Conservation (phyloP, 1,140 invertebrate genomes). For the Drosophila lacertosa region DNA sequence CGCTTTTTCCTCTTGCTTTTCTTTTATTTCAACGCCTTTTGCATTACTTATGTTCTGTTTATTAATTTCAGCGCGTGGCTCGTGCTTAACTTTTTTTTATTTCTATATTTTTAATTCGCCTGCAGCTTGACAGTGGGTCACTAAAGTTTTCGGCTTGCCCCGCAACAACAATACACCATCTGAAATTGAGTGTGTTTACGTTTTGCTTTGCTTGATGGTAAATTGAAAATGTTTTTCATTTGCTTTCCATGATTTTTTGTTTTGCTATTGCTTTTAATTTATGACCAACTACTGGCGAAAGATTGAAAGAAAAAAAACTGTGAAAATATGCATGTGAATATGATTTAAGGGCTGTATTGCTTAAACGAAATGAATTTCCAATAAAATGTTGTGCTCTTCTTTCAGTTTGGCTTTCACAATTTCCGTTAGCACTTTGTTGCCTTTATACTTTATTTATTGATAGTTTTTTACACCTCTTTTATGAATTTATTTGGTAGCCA, state of each 20-base stretch:
- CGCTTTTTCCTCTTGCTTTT: constrained; percentile 4
- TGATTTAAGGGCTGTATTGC: constrained; percentile 18
- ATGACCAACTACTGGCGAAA: constrained; percentile 14
- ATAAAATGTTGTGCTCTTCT: neutral
- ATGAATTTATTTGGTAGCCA: too few relatives aligned
- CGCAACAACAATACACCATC: constrained; percentile 3
- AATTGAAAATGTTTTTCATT: constrained; percentile 25
- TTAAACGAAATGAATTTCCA: neutral
- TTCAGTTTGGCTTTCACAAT: neutral
- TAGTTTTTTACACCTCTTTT: too few relatives aligned
- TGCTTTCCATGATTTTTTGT: constrained; percentile 16
- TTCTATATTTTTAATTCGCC: neutral
- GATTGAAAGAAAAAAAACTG: constrained; percentile 4
- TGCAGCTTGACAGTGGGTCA: constrained; percentile 38
- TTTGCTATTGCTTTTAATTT: constrained; percentile 29
- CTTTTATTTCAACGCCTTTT: constrained; percentile 63
- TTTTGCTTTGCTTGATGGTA: constrained; percentile 16
- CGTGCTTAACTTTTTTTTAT: constrained; percentile 34
- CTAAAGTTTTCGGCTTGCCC: constrained; percentile 26
- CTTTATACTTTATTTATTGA: neutral
- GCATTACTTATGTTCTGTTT: constrained; percentile 61
- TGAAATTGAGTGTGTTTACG: constrained; percentile 12
- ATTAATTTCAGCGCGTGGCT: constrained; percentile 64
- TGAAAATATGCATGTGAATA: constrained; percentile 1
- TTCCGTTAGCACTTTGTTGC: neutral